These are phyloP conservation scores for Odontophorus gujanensis DNA, from an alignment of 2,113 vertebrate genomes.

Conservation along the genomic window DNA sequence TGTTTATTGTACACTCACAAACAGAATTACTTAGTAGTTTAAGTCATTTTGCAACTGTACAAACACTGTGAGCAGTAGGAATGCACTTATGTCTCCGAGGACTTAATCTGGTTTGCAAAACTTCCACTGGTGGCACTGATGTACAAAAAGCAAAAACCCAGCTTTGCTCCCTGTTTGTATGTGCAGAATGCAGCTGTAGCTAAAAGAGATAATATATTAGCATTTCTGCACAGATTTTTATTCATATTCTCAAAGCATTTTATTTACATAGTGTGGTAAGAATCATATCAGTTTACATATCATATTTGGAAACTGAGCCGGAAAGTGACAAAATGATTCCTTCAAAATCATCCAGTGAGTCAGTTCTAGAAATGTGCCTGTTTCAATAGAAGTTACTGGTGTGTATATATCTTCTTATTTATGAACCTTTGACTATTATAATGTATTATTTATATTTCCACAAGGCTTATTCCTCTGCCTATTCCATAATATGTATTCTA, in stretches of 20 bases:
- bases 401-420: slow-evolving; percentile 8
- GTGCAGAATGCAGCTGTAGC: background rate
- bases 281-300: background rate
- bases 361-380: background rate
- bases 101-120: slow-evolving; percentile 46
- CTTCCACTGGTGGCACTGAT: slow-evolving; percentile 31
- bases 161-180: background rate
- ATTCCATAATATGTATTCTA: background rate
- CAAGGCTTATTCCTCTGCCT: background rate
- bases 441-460: slow-evolving; percentile 59
- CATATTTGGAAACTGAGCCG: background rate
- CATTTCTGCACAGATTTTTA: background rate
- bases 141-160: slow-evolving; percentile 5
- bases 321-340: slow-evolving; percentile 13
- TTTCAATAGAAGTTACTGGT: background rate
- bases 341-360: slow-evolving; percentile 13
- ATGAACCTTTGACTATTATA: slow-evolving; percentile 19
- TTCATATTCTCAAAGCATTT: background rate
- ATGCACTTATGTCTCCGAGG: slow-evolving; percentile 34
- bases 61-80: slow-evolving; percentile 18
- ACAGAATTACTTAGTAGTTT: slow-evolving; percentile 31
- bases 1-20: slow-evolving; percentile 2
- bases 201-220: background rate
- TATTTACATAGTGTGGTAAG: slow-evolving; percentile 5
- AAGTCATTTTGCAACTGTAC: slow-evolving; percentile 42